Conservation (phyloP, 2,797 vertebrate genomes). For the Sylvia borin region DNA sequence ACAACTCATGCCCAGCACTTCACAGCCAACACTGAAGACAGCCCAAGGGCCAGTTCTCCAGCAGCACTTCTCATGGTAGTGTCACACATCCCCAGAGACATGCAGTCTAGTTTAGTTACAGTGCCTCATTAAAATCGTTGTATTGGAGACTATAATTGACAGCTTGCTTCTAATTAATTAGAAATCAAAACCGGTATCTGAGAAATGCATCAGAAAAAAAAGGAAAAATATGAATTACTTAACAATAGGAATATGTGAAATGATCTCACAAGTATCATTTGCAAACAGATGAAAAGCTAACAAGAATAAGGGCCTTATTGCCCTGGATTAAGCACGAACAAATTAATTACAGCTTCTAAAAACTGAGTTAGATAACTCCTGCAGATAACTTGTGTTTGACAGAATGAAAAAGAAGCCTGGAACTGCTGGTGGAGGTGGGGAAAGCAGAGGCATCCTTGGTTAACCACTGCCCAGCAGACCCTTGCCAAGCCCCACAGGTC, state of each 20-base stretch:
- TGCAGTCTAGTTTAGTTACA: not conserved
- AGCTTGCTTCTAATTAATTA: constrained; percentile 6
- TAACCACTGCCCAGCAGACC: not conserved
- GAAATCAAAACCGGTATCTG: not conserved
- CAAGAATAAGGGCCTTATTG: not conserved
- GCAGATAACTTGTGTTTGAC: not conserved
- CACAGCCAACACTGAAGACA: not conserved
- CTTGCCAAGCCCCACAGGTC: not conserved
- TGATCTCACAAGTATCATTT: not conserved
- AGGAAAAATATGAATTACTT: not conserved
- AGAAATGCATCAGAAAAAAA: not conserved
- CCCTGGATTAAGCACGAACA: not conserved
- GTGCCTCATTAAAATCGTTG: not conserved
- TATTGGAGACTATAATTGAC: not conserved
- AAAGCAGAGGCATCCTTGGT: not conserved
- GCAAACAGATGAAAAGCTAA: constrained; percentile 8
- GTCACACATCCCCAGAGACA: not conserved
- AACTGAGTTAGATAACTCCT: not conserved
- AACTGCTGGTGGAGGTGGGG: not conserved
- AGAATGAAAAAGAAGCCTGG: not conserved
- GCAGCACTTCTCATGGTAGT: not conserved
- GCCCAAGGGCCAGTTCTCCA: not conserved
- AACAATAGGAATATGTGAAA: not conserved
- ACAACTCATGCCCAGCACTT: not conserved
- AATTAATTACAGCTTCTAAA: not conserved